Percentiles rank a stretch among this genome's conserved stretches.
Conservation (phyloP, 2,888 invertebrate species). For the Drosophila seclusa region DNA sequence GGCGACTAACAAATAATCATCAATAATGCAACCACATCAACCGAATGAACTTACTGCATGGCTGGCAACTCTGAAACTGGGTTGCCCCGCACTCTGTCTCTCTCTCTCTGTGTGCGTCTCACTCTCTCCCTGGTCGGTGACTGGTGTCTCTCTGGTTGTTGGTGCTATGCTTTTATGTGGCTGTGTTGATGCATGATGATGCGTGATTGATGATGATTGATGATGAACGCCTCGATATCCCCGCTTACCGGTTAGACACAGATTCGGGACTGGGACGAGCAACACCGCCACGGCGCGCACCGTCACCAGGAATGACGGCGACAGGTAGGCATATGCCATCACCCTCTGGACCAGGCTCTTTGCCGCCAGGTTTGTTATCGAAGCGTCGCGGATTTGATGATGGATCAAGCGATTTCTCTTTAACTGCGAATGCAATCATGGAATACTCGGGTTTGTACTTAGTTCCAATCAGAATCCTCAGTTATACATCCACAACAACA, state of each 20-base stretch:
- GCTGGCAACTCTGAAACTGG: constrained; percentile 42
- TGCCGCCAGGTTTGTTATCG: constrained; percentile 91
- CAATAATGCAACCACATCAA: constrained; percentile 32
- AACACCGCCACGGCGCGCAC: constrained; percentile 94
- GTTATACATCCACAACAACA: constrained; percentile 39
- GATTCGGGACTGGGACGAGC: constrained; percentile 95
- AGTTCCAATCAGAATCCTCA: constrained; percentile 58
- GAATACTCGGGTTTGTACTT: constrained; percentile 91
- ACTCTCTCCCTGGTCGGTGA: constrained; percentile 13
- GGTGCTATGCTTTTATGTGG: constrained; percentile 31
- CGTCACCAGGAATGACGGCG: constrained; percentile 92
- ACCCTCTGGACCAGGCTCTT: constrained; percentile 93
- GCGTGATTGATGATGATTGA: constrained; percentile 53
- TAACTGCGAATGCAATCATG: constrained; percentile 93
- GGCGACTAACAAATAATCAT: constrained; percentile 44
- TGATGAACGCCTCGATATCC: constrained; percentile 49
- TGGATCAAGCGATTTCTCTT: constrained; percentile 93
- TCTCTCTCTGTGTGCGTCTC: constrained; percentile 10
- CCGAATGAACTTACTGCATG: constrained; percentile 42
- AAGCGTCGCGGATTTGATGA: constrained; percentile 90
- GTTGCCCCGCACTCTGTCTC: constrained; percentile 31
- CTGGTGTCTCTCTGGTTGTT: constrained; percentile 38
- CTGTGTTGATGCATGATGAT: constrained; percentile 39
- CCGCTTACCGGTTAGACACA: constrained; percentile 86
- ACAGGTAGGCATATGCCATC: constrained; percentile 90